Evolutionary conservation across 2,888 invertebrate species (phyloP).

Genomic region (Pharmacophagus antenor): DNA sequence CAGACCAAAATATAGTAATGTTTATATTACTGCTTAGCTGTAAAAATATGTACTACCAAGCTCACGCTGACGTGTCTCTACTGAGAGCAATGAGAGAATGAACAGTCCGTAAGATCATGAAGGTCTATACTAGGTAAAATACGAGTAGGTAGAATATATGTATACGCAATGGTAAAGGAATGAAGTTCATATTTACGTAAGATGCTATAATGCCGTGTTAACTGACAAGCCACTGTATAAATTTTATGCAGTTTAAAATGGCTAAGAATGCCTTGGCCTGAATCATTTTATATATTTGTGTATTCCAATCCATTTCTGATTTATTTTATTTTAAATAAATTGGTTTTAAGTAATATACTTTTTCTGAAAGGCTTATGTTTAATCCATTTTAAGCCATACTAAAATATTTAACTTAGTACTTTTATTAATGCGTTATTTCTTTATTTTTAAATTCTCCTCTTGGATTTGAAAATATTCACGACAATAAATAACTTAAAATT

Average conservation of each 20-base stretch:
- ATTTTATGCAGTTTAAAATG: conserved; percentile 24
- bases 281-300: not conserved
- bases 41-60: not conserved
- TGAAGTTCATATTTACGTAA: conserved; percentile 37
- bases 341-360: too few relatives aligned
- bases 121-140: not conserved
- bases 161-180: conserved; percentile 33
- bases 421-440: too few relatives aligned
- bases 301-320: too few relatives aligned
- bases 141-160: not conserved
- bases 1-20: not conserved
- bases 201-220: conserved; percentile 35
- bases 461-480: too few relatives aligned
- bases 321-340: too few relatives aligned
- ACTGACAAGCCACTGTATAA: conserved; percentile 32
- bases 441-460: too few relatives aligned
- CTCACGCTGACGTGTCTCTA: not conserved
- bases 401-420: too few relatives aligned
- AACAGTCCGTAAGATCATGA: not conserved
- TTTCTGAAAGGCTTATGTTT: too few relatives aligned
- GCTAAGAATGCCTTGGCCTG: not conserved
- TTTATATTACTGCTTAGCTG: not conserved
- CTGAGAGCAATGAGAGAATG: not conserved
- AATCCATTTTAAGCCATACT: too few relatives aligned
- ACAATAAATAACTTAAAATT: too few relatives aligned